Evolutionary conservation across 2,888 invertebrate genomes (phyloP), one percentile per base, ranked within the genome.

Genomic region (Drosophila cracens): DNA sequence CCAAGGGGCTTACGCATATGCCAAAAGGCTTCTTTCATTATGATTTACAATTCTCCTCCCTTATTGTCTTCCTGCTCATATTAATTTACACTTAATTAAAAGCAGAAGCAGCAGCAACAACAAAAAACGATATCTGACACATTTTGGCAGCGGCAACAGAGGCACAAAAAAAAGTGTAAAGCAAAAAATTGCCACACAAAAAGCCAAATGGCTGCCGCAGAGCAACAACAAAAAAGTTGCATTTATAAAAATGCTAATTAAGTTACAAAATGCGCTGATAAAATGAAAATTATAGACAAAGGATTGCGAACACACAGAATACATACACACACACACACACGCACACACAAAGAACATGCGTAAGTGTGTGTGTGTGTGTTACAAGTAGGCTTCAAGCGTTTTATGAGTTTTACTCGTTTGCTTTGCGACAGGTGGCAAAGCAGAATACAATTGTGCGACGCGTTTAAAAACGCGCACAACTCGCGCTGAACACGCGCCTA

Each of bases 201-300:
- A 51, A 56, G 49, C 34, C 51, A 65, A 65, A 62, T 63, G 29
- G n/a, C 40, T 63, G 51, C n/a, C 29, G 31, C 46, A 46, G 68
- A 33, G 54, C 27, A 29, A 40, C 0, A n/a, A 56, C 13, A 33
- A 51, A 62, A 74, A 74, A 77, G 60, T 57, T 70, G 67, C 79
- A 75, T 82, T 75, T 77, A 74, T 82, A 72, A 84, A 87, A 84
- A 84, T 87, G 87, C 85, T 84, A 84, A 84, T 87, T 83, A 85
- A 85, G 82, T 84, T 85, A 87, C 79, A 87, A 85, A 87, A 82
- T 81, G 69, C 74, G 76, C 72, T 69, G 83, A 74, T 76, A 79
- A 86, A 86, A 81, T 86, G 64, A 64, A 83, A 86, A 79, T 86
- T 86, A 83, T 83, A 83, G 79, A 79, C 87, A 79, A 78, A 74